Base-by-base conservation (phyloP, 2,888 invertebrate genomes). In the Pachydiplax longipennis region DNA sequence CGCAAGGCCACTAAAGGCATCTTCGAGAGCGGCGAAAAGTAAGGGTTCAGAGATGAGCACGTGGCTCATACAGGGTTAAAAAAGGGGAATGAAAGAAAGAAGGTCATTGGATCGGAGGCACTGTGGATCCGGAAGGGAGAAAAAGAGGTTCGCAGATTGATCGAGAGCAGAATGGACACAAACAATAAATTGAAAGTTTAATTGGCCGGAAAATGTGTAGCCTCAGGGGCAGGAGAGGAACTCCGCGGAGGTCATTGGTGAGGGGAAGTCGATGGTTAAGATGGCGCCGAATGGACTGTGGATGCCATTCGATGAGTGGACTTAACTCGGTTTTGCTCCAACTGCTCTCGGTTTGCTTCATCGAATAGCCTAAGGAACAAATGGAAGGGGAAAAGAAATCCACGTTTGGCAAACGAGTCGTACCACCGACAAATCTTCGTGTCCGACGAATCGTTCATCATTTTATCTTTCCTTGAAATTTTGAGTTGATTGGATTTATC, bases 111-210 rank as follows among this genome's bases (percentile, higher is more conserved):
- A 61, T 61, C 61, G 61, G 61, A 61, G 61, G 61, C 5, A 4
- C 13, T 0, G 31, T 8, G 83, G 35, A 44, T 31, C 2, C 18
- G 87, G 35, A 87, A 53, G 35, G 58, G 18, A 53, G 58, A 31
- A 44, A 82, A 44, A 48, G 53, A 53, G 25, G 15, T 61, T 18
- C 61, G 61, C 61, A n/a, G 73, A 73, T 73, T 73, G 13, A 37
- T n/a, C 22, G 37, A 61, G 87, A 87, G 31, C 48, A 13, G 53
- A 31, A 12, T 40, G 53, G 53, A 58, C 35, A 31, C 35, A 87
- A 58, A 58, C 61, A 87, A 87, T 61, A 87, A 87, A 61, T 61
- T 87, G 87, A 61, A 87, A 61, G 87, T 58, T 87, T 37, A 87
- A 87, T 87, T 87, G 53, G 18, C 37, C 61, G 58, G 87, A 87